Evolutionary conservation across 1,140 invertebrate species (phyloP).

Genomic region (Chironomus tepperi): DNA sequence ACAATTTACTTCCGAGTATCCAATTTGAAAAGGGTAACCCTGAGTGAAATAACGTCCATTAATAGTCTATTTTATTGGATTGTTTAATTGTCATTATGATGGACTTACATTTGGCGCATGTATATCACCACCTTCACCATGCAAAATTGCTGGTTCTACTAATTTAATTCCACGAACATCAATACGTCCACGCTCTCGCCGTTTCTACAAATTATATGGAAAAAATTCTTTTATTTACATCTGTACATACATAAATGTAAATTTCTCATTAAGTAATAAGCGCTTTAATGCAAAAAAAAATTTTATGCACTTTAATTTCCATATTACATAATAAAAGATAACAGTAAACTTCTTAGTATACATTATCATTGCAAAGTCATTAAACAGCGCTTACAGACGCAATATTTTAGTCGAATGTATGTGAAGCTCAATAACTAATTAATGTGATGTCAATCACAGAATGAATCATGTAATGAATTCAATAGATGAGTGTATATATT

Average conservation of each 20-base stretch:
- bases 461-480: no score
- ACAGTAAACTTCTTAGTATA: background rate
- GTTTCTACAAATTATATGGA: constrained; percentile 45
- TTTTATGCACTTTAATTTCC: background rate
- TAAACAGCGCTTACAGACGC: background rate
- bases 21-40: constrained; percentile 59
- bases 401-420: no score
- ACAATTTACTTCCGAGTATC: constrained; percentile 56
- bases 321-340: background rate
- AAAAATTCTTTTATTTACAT: constrained; percentile 24
- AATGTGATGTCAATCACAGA: no score
- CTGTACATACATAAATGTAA: background rate
- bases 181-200: constrained; percentile 71
- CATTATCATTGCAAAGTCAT: constrained; percentile 13
- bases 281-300: background rate
- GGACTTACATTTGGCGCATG: constrained; percentile 39
- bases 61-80: background rate
- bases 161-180: constrained; percentile 60
- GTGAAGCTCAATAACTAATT: no score
- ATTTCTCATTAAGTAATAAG: background rate
- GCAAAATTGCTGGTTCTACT: constrained; percentile 61
- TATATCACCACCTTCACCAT: constrained; percentile 41
- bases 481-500: no score
- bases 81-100: constrained; percentile 25
- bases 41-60: constrained; percentile 17